Base-by-base conservation (phyloP, 2,888 invertebrate species). In the Xylota segnis region DNA sequence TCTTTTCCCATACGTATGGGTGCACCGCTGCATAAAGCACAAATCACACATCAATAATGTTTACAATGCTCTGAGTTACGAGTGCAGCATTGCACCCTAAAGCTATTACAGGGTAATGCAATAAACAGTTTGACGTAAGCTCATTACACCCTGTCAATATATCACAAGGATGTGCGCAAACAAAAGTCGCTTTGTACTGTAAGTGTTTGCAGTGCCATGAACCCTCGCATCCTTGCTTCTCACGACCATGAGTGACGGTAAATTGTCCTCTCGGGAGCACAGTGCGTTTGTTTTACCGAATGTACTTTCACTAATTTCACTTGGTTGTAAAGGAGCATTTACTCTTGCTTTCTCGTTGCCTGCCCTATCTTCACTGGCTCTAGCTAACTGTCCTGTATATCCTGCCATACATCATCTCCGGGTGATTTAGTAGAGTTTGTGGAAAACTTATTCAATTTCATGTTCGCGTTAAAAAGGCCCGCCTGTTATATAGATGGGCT, bases 391-490 rank as follows among this genome's bases (percentile, higher is more conserved):
- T 68, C 79, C 68, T 72, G 59, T 54, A 63, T 68, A 83, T 83
- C 74, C 79, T 68, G 54, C 61, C 79, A 74, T 83, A 79, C 83
- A 79, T 83, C 83, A 83, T 83, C 83, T 52, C 47, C 27, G 79
- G 52, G 79, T 83, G 83, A 83, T 83, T 83, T 83, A 83, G 47
- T 74, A 63, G 72, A 79, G 83, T 74, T 83, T 74, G 74, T 68
- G 83, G 79, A 54, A 83, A 83, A 83, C 74, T 83, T 79, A 83
- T 83, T 83, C 83, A 83, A 83, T 83, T 83, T 83, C 74, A 74
- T 79, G 74, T 79, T 74, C 72, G 74, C 83, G 74, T 63, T 83
- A 56, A 79, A 83, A 83, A 58, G 72, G 74, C 74, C 68, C 74
- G 43, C 32, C 59, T 58, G 47, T 16, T n/a, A 23, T 56, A 47